Evolutionary conservation across 2,888 invertebrate genomes (phyloP), one percentile per base, ranked within the genome.

Genomic region (Synanthedon andrenaeformis): DNA sequence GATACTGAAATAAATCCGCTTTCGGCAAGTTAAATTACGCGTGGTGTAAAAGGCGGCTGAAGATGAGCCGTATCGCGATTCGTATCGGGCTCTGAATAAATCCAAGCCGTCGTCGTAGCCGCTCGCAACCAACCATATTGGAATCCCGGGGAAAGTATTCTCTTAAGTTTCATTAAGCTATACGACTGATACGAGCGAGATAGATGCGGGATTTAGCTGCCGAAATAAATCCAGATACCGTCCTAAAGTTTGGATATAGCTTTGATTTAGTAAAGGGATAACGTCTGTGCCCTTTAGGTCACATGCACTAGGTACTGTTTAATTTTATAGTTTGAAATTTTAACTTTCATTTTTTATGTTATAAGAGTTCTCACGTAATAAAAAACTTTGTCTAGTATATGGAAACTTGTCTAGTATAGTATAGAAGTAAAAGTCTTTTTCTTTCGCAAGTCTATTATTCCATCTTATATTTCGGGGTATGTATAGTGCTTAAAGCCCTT

Each of bases 141-240:
- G 85, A 82, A 82, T 75, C 72, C 75, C 65, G 67, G 67, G 35
- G 71, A 75, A 76, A 79, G 80, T 80, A 79, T 80, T 79, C 82
- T 81, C 83, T 82, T 82, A 79, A 86, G 82, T 83, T 85, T 85
- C 85, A 85, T 86, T 86, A 85, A 84, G 75, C 77, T 84, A 83
- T 82, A 67, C 69, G 62, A 64, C 69, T 72, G 83, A 82, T 81
- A 79, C 69, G 72, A 65, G 62, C 69, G 72, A 65, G 62, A 23
- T 58, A 62, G 60, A 65, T 67, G 67, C 60, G 65, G 69, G 57
- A 56, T 55, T 53, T 51, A 8, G 51, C 23, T 51, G 23, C 54
- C 53, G 35, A 56, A 55, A 56, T 72, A 72, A 74, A 71, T 72
- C 70, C 60, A 61, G 68, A 69, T 67, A 63, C 66, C 45, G 14